Base-by-base conservation (phyloP, 2,797 vertebrate genomes). In the Enteromius treurensis region DNA sequence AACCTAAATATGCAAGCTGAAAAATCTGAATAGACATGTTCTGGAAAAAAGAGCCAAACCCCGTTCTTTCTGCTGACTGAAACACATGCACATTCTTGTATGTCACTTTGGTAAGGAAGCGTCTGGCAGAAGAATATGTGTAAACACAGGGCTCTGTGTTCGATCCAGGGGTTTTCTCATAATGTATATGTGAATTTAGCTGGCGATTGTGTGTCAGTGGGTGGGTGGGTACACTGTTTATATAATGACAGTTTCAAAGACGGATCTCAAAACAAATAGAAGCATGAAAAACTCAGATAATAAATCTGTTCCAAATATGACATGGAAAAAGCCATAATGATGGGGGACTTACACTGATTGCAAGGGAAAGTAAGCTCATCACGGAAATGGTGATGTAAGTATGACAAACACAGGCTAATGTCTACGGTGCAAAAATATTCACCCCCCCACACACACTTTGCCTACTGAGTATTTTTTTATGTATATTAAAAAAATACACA, bases 71-170 rank as follows among this genome's bases (percentile, higher is more conserved):
- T 77, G 74, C 74, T 77, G 75, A 77, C 37, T 90, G 83, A 88
- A 88, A 84, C 79, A 82, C 83, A 85, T 89, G 87, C 84, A 87
- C 80, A 76, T 81, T 92, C 67, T 85, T 78, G 92, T 92, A 90
- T 89, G 89, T 88, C 89, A 92, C 87, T 86, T 90, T 83, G 51
- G 79, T 80, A 55, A 69, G 19, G 32, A 53, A 58, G 3, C 29
- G 29, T 60, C 75, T 78, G 81, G 51, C 40, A 70, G 65, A 76
- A 55, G 32, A 55, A 51, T 58, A 45, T 10, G 26, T 81, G 21
- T 65, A 65, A 45, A 67, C 47, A 76, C 4, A 26, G 74, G 29
- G 74, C 26, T n/a, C 8, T 5, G 60, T 62, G 40, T 60, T 77
- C 19, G 3, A 70, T 47, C 10, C 9, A 75, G 55, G 26, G 17